Evolutionary conservation across 2,113 vertebrate genomes (phyloP), one percentile per base, ranked within the genome.

Genomic region (Semicossyphus pulcher): DNA sequence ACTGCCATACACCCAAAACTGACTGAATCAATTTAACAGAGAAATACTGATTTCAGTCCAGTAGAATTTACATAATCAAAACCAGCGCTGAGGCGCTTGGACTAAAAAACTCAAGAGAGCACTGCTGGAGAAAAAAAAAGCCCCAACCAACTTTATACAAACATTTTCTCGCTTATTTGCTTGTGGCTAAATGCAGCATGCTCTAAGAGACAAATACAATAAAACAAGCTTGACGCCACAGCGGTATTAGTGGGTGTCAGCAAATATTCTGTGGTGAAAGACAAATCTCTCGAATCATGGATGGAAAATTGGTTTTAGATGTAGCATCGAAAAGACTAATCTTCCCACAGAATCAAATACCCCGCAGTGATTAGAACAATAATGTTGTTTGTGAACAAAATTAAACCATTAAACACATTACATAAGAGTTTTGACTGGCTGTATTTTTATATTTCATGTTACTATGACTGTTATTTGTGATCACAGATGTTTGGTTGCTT

Each of bases 191-290:
- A 64, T 66, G 62, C 60, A 41, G 49, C 57, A 42, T 54, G 47
- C 63, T 61, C 48, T 51, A 75, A 57, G 44, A 78, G 48, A 39
- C 72, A 69, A 56, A 36, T 52, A 76, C 53, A 62, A 73, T 67
- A 77, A 72, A 83, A 81, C 47, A 58, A 75, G 75, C 71, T 72
- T 49, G 63, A 76, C 52, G 34, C 65, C 64, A 71, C 62, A 61
- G 59, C 71, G 63, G 51, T 62, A 64, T 86, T 73, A 74, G 52
- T 69, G 62, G 57, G 62, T 65, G 4, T 71, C 39, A 51, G 26
- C 72, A n/a, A 80, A 64, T 70, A 62, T 63, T 79, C 21, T 53
- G 71, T 61, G 68, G 75, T 47, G n/a, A 69, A 56, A 57, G 29
- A 62, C 20, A 54, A 72, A 81, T 69, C 69, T 69, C 20, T 72